Evolutionary conservation across 2,888 invertebrate species (phyloP), one percentile per base, ranked within the genome.

Genomic region (Emmelina monodactyla): DNA sequence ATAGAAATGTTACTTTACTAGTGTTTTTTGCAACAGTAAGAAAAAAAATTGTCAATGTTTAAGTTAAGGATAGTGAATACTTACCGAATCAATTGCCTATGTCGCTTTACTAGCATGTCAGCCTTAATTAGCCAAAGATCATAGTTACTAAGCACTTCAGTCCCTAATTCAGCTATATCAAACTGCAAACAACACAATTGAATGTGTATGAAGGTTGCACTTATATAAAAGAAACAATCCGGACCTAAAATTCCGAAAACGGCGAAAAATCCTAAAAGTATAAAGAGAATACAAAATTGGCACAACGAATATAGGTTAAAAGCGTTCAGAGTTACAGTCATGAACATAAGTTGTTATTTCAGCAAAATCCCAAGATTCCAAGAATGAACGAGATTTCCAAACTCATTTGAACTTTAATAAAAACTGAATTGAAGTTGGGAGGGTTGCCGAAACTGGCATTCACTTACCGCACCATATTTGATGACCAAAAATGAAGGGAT

Each of bases 121-220:
- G 58, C 41, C 11, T 34, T 46, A 39, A 16, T 29, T 14, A 11
- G 37, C 44, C 36, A 53, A 49, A 25, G 33, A 2, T 32, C 16
- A 16, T 35, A 32, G 5, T 11, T 31, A 28, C 16, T 33, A 37
- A 16, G 13, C 12, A 32, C 40, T 37, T 14, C 37, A 31, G 22
- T 40, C 36, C 11, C 50, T 37, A 16, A 65, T 45, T 32, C 39
- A 43, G 19, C 51, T 41, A 64, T 37, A 31, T 64, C 55, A 15
- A 50, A 42, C 29, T 55, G 47, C n/a, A 69, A 43, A 4, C 40
- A 42, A 19, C 41, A 40, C 34, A 64, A 61, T 38, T 66, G 60
- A 15, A 59, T 50, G 38, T 62, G 50, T 28, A 67, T 53, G 38
- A 56, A 63, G 7, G 61, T 55, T 28, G 60, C 60, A n/a, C 46